Conservation (phyloP, 2,888 invertebrate species). For the Nebria brevicollis region DNA sequence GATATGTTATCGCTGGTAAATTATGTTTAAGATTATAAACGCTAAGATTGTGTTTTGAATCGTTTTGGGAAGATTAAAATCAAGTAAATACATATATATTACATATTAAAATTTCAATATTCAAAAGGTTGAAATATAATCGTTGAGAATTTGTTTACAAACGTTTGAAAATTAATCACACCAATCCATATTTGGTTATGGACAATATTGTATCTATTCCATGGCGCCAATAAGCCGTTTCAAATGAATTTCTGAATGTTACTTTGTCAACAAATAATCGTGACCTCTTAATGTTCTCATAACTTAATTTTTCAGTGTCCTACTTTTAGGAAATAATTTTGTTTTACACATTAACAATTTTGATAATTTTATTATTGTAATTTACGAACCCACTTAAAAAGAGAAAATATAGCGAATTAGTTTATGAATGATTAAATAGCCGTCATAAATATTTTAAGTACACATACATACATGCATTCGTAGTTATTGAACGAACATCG, state of each 20-base stretch:
- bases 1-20: too few species aligned
- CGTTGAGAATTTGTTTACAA: neutral
- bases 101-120: neutral
- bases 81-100: neutral
- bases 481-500: too few species aligned
- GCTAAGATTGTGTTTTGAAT: too few species aligned
- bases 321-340: constrained; percentile 19
- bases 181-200: neutral
- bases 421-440: constrained; percentile 19
- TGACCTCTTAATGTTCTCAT: constrained; percentile 23
- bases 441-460: too few species aligned
- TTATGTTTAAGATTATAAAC: too few species aligned
- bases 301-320: constrained; percentile 26
- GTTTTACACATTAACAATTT: constrained; percentile 20
- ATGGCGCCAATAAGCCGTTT: constrained; percentile 30
- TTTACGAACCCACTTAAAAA: constrained; percentile 21
- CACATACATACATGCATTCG: too few species aligned
- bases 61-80: neutral
- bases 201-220: constrained; percentile 4
- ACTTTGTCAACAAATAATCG: constrained; percentile 28
- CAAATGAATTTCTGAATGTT: constrained; percentile 34
- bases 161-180: neutral
- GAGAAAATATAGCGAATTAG: constrained; percentile 13
- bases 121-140: neutral
- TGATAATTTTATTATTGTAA: neutral